Percentiles rank a stretch among this genome's conserved stretches.
Conservation (phyloP, 2,113 vertebrate species). For the Albula goreensis region DNA sequence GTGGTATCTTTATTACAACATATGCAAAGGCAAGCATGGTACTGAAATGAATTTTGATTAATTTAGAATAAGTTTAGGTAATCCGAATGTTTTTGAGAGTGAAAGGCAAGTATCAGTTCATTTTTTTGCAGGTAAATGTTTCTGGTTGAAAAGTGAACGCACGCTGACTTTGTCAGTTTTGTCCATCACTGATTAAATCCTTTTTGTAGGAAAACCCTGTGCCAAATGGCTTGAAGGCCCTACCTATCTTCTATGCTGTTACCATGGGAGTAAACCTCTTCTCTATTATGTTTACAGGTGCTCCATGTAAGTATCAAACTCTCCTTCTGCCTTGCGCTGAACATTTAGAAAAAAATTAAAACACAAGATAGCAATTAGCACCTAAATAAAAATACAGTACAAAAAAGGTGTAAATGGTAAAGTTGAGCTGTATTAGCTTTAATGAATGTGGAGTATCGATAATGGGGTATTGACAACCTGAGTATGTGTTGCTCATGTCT, state of each 20-base stretch:
- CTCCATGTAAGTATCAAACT: conserved; percentile 80
- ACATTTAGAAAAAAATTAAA: neutral
- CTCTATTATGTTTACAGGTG: conserved; percentile 92
- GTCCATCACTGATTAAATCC: conserved; percentile 1
- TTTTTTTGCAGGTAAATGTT: too few species aligned
- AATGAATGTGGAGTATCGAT: too few species aligned
- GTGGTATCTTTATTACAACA: too few species aligned
- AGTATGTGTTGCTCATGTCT: neutral
- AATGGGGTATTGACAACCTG: neutral
- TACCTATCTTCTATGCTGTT: conserved; percentile 90
- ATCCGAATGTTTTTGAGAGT: too few species aligned
- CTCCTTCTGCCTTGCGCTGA: neutral
- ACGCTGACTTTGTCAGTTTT: too few species aligned
- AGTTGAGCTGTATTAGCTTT: too few species aligned
- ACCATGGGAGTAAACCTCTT: conserved; percentile 91
- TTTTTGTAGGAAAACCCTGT: conserved; percentile 81
- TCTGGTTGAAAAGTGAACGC: too few species aligned
- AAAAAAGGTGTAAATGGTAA: too few species aligned
- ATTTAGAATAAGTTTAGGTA: too few species aligned
- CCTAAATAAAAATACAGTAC: neutral
- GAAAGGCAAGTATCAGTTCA: too few species aligned
- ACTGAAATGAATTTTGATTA: too few species aligned
- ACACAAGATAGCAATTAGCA: neutral
- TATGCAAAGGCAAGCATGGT: too few species aligned
- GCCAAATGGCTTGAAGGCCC: conserved; percentile 85